These are phyloP conservation scores for Agrilus mali DNA, from an alignment of 2,888 invertebrate species.

Conservation along the genomic window DNA sequence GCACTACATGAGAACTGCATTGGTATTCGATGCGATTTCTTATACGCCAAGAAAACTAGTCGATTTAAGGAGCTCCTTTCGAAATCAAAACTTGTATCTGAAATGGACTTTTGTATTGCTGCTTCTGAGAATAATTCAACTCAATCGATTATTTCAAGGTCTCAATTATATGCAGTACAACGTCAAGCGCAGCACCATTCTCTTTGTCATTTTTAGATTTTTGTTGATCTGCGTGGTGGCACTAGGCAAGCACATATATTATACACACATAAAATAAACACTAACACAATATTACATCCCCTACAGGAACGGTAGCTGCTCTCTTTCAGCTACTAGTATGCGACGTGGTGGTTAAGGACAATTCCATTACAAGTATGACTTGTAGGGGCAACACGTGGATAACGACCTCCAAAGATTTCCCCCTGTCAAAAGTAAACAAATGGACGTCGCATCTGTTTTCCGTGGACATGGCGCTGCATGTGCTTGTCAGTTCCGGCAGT, in stretches of 20 bases:
- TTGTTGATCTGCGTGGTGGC: too few species aligned
- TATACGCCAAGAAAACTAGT: constrained; percentile 36
- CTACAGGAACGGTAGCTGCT: constrained; percentile 1
- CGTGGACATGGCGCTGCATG: too few species aligned
- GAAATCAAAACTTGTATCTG: neutral
- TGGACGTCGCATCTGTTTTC: too few species aligned
- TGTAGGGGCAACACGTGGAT: neutral
- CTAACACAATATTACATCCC: too few species aligned
- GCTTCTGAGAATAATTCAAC: constrained; percentile 5
- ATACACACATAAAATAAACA: too few species aligned
- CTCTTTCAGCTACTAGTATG: constrained; percentile 9
- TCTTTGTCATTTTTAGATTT: too few species aligned
- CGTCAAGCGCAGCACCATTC: neutral
- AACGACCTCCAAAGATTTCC: too few species aligned
- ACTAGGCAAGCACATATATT: too few species aligned
- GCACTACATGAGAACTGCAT: constrained; percentile 34
- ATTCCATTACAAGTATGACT: neutral
- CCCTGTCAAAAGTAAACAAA: too few species aligned
- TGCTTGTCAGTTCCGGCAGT: too few species aligned
- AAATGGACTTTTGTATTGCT: constrained; percentile 2
- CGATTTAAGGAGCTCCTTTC: constrained; percentile 11
- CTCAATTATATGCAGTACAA: constrained; percentile 8
- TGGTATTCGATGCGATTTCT: constrained; percentile 34
- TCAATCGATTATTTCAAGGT: constrained; percentile 9
- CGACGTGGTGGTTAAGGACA: neutral